A percentile compares a stretch with the other conserved stretches of the same genome.
Evolutionary conservation across 2,797 vertebrate species (phyloP).

Genomic region (Enoplosus armatus): DNA sequence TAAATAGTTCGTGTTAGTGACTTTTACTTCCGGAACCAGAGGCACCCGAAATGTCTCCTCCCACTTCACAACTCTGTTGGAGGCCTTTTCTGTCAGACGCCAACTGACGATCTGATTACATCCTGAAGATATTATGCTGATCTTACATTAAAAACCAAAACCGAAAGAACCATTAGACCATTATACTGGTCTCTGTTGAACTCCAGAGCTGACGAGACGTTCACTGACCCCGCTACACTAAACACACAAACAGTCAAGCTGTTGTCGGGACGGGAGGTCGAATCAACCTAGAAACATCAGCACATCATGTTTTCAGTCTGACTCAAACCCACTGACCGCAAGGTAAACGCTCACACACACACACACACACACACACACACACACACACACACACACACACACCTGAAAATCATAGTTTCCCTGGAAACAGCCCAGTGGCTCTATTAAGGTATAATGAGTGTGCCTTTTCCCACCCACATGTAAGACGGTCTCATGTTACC

Average conservation of each 20-base stretch:
- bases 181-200: background rate
- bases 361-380: slow-evolving; percentile 43
- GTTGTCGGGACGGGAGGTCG: slow-evolving; percentile 31
- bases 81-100: background rate
- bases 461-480: slow-evolving; percentile 76
- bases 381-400: slow-evolving; percentile 51
- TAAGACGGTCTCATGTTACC: slow-evolving; percentile 77
- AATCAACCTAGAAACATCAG: slow-evolving; percentile 49
- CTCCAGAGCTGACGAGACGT: slow-evolving; percentile 12
- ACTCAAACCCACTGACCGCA: slow-evolving; percentile 60
- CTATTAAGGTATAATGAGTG: slow-evolving; percentile 75
- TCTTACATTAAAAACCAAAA: background rate
- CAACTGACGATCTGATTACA: background rate
- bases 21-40: background rate
- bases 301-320: slow-evolving; percentile 50
- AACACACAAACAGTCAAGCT: slow-evolving; percentile 25
- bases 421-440: slow-evolving; percentile 84
- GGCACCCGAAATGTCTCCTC: background rate
- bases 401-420: slow-evolving; percentile 84
- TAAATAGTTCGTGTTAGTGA: too few species aligned
- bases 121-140: background rate
- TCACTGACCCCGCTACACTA: slow-evolving; percentile 25
- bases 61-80: background rate
- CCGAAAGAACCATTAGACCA: background rate
- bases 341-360: slow-evolving; percentile 21